phyloP scores from a whole-genome alignment of 2,797 vertebrate species.

The Acomys russatus region DNA sequence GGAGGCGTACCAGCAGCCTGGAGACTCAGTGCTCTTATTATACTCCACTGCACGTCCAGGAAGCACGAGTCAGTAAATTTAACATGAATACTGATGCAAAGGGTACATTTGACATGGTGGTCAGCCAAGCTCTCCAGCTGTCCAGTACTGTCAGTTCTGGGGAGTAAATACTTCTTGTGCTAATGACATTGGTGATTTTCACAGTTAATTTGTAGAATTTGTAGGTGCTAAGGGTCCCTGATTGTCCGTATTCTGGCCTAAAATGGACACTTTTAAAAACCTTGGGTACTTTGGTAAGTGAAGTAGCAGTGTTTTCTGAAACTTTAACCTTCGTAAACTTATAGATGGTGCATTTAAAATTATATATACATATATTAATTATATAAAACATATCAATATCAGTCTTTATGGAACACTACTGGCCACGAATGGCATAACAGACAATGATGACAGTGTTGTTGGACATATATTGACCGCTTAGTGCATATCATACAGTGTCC shows the following conservation, averaged over 20 bases:
- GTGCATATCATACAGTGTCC: no score
- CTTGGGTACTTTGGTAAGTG: neutral
- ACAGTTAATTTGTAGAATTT: neutral
- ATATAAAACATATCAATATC: no score
- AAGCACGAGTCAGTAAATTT: neutral
- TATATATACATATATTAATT: no score
- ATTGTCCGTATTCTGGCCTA: neutral
- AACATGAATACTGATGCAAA: no score
- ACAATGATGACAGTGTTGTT: neutral
- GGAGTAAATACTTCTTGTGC: neutral
- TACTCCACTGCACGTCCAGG: no score
- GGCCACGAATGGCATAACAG: no score
- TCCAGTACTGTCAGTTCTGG: neutral
- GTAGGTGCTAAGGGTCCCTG: no score
- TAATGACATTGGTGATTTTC: neutral
- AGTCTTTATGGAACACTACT: neutral
- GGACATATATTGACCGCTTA: neutral
- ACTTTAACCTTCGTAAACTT: neutral
- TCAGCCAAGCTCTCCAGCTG: neutral
- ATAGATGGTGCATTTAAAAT: no score
- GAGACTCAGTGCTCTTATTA: neutral
- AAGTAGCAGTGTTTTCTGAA: neutral
- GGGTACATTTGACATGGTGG: neutral
- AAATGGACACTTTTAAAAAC: neutral
- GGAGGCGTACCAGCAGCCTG: neutral